Base-by-base conservation (phyloP, 2,888 invertebrate genomes). In the Atrina japonica region DNA sequence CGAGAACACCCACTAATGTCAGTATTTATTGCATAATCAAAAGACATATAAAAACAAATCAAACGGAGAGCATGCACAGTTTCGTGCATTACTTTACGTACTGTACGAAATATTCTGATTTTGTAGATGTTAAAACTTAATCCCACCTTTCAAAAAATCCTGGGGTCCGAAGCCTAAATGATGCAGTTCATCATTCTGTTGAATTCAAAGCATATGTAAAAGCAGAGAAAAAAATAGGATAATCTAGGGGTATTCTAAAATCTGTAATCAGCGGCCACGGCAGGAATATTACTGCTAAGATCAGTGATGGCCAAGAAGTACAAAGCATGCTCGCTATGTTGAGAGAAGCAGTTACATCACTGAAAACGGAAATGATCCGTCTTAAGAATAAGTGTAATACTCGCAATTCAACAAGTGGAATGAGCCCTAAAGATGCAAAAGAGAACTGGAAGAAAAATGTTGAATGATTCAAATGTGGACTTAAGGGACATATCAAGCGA, bases 161-260 rank as follows among this genome's bases (percentile, higher is more conserved):
- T 5, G 49, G 63, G 30, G 63, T 58, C 14, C 27, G 11, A 18
- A 21, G 56, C 43, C 25, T 69, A 16, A 56, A 69, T 30, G 58
- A 68, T 45, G 68, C 68, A 6, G 35, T 68, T 14, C 43, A 61
- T 7, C 61, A 68, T 35, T 53, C 56, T n/a, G 55, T 70, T 3
- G 59, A 66, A 23, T 40, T 70, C 0, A 65, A 64, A 27, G 66
- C 66, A n/a, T 70, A 53, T 49, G 52, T 25, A 27, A 40, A 56
- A 21, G 53, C 60, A 9, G 59, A 67, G 29, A 14, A 27, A 1
- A 52, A 64, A n/a, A 49, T 40, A 16, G 11, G 18, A n/a, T 40
- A 64, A 35, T 35, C 35, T 2, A 27, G 52, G 9, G 52, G 53
- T 1, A 52, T 35, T 35, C n/a, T 64, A 25, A 21, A 25, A 21